Evolutionary conservation across 2,797 vertebrate species (phyloP).

Genomic region (Pseudochaenichthys georgianus): DNA sequence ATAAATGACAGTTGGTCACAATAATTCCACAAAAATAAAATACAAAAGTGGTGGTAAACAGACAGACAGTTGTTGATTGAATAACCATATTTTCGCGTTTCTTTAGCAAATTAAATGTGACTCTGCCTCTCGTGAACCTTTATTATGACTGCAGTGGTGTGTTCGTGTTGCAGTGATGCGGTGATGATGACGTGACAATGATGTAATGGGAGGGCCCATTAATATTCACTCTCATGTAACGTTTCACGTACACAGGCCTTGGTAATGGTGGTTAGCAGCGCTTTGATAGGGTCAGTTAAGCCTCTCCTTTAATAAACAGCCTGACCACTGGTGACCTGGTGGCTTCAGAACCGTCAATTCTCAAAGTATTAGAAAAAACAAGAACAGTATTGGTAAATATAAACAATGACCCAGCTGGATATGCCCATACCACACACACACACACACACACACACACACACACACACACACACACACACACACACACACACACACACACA

Average conservation of each 20-base stretch:
- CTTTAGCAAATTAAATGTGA: constrained; percentile 31
- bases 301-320: neutral
- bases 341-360: neutral
- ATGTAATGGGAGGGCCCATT: constrained; percentile 46
- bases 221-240: constrained; percentile 12
- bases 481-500: no score
- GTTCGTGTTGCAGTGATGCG: constrained; percentile 28
- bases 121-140: constrained; percentile 10
- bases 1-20: neutral
- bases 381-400: neutral
- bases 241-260: neutral
- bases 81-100: constrained; percentile 5
- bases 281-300: neutral
- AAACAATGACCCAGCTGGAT: neutral
- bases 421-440: no score
- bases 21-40: neutral
- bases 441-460: no score
- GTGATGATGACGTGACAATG: constrained; percentile 50
- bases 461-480: no score
- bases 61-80: neutral
- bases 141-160: constrained; percentile 22
- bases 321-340: neutral
- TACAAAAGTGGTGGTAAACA: neutral
- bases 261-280: neutral
- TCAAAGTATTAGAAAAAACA: neutral